These are phyloP conservation scores for Oryzias javanicus DNA, from an alignment of 2,113 vertebrate genomes.

Conservation along the genomic window DNA sequence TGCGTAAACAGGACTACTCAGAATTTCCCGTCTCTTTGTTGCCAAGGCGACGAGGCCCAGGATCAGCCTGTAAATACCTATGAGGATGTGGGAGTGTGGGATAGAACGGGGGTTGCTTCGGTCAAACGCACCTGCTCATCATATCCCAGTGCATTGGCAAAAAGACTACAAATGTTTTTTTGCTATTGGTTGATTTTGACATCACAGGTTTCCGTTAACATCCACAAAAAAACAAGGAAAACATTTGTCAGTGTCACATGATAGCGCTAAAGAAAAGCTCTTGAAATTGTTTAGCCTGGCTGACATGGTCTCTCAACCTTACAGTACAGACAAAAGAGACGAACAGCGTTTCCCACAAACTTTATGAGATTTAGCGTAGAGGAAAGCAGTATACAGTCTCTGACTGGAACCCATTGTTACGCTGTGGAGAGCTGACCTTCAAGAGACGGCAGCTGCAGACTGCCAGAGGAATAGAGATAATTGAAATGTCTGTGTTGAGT, in stretches of 20 bases:
- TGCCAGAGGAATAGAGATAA: conserved; percentile 54
- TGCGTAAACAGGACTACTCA: conserved; percentile 18
- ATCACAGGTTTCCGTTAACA: background rate
- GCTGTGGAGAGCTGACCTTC: conserved; percentile 46
- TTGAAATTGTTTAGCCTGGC: background rate
- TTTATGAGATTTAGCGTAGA: conserved; percentile 14
- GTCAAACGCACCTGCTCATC: conserved; percentile 37
- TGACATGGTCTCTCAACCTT: background rate
- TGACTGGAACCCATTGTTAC: conserved; percentile 32
- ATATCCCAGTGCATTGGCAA: conserved; percentile 26
- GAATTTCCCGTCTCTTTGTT: conserved; percentile 51
- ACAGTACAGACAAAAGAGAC: background rate
- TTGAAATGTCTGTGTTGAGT: conserved; percentile 58
- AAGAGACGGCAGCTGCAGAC: conserved; percentile 51
- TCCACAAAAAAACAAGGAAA: background rate
- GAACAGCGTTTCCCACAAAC: background rate
- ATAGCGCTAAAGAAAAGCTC: background rate
- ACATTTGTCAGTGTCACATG: background rate
- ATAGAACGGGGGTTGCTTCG: conserved; percentile 17
- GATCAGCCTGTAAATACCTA: conserved; percentile 48
- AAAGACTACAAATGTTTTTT: conserved; percentile 11
- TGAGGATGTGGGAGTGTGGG: conserved; percentile 28
- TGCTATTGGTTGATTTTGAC: background rate
- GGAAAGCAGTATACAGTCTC: conserved; percentile 28
- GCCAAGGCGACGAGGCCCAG: conserved; percentile 52